A percentile compares a stretch with the other conserved stretches of the same genome.
Conservation (phyloP, 2,113 vertebrate species). For the Oncorhynchus clarkii region DNA sequence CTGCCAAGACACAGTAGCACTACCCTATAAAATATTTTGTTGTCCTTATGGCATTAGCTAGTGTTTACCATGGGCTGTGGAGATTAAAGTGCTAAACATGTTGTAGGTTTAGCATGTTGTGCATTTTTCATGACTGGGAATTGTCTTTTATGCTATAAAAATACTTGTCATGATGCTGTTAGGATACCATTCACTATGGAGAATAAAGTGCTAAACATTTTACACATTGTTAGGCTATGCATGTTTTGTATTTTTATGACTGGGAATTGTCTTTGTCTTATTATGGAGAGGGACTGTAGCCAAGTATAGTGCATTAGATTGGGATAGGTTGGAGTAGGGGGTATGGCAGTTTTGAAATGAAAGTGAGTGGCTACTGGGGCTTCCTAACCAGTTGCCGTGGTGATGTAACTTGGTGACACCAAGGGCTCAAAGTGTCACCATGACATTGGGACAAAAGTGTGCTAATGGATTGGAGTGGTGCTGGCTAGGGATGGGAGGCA, state of each 20-base stretch:
- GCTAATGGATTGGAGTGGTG: slow-evolving; percentile 29
- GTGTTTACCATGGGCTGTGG: not conserved
- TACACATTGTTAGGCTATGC: not conserved
- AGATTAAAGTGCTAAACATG: not conserved
- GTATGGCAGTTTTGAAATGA: not conserved
- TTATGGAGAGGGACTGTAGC: no score
- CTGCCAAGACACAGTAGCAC: not conserved
- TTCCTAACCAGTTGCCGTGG: not conserved
- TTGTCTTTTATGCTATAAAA: not conserved
- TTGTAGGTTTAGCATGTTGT: not conserved
- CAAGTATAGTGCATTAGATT: not conserved
- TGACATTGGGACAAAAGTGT: slow-evolving; percentile 21
- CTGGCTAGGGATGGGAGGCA: slow-evolving; percentile 6
- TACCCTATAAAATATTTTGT: not conserved
- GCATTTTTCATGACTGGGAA: not conserved
- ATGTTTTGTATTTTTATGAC: not conserved
- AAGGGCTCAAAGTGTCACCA: not conserved
- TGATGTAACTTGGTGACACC: not conserved
- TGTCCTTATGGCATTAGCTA: not conserved
- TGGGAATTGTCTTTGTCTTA: not conserved
- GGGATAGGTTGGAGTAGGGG: not conserved
- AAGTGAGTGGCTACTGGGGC: not conserved
- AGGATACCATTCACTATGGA: not conserved
- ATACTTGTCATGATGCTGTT: not conserved
- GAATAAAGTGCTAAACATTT: not conserved